Percentiles rank a stretch among this genome's conserved stretches.
Evolutionary conservation across 2,797 vertebrate genomes (phyloP).

Genomic region (Anabacerthia variegaticeps): DNA sequence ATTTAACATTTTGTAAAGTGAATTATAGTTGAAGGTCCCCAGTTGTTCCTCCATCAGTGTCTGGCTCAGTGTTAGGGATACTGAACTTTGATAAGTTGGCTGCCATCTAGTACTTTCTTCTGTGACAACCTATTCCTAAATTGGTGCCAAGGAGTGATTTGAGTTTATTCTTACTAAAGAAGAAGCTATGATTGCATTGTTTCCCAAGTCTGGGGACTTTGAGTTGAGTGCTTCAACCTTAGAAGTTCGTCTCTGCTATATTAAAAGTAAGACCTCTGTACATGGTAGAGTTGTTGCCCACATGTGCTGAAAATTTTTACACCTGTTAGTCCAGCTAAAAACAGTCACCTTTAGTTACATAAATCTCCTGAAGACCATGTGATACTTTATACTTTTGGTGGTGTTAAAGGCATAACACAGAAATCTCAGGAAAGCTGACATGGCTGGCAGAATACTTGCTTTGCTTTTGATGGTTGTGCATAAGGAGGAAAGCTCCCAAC

Average conservation of each 20-base stretch:
- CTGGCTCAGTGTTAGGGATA: not conserved
- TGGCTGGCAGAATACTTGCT: not conserved
- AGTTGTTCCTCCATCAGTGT: not conserved
- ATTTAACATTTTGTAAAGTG: constrained; percentile 35
- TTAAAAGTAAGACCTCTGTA: not conserved
- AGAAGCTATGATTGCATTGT: not conserved
- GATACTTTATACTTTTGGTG: not conserved
- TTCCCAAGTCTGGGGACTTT: not conserved
- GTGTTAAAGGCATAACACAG: not conserved
- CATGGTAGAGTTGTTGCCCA: not conserved
- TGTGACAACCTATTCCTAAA: not conserved
- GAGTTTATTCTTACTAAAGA: not conserved
- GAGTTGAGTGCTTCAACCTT: not conserved
- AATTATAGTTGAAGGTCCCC: constrained; percentile 51
- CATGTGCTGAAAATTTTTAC: not conserved
- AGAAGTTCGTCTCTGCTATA: not conserved
- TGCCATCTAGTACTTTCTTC: not conserved
- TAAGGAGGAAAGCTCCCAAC: not conserved
- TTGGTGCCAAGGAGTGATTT: not conserved
- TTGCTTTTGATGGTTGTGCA: not conserved
- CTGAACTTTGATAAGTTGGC: not conserved
- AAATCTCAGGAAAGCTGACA: not conserved
- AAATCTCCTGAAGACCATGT: not conserved
- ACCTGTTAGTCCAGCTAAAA: not conserved
- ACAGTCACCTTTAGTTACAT: not conserved